Conservation (phyloP, 2,113 vertebrate species). For the Coptodon bakossiorum region DNA sequence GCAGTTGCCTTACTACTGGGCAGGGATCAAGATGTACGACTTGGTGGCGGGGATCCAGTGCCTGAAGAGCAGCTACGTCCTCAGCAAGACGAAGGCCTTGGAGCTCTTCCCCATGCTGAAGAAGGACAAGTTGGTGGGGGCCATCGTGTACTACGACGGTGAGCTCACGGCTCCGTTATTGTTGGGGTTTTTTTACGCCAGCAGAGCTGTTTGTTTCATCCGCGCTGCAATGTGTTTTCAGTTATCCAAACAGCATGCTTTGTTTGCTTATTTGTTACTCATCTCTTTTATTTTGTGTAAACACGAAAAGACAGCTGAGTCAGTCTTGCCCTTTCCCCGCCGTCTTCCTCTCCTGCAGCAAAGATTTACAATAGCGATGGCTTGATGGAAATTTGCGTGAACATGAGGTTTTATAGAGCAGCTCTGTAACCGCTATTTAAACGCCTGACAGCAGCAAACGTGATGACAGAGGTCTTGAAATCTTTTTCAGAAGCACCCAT, state of each 20-base stretch:
- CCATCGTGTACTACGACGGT: conserved; percentile 98
- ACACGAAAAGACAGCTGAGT: neutral
- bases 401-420: neutral
- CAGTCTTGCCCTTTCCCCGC: neutral
- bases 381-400: neutral
- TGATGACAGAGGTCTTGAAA: neutral
- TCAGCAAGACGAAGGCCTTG: conserved; percentile 87
- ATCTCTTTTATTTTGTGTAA: conserved; percentile 5
- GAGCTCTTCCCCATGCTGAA: conserved; percentile 96
- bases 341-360: neutral
- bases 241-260: neutral
- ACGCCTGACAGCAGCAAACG: neutral
- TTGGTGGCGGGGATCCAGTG: conserved; percentile 89
- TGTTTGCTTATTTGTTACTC: neutral
- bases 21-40: conserved; percentile 95
- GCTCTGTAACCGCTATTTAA: neutral
- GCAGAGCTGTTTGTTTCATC: neutral
- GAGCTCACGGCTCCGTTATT: conserved; percentile 18
- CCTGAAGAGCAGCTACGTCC: conserved; percentile 91
- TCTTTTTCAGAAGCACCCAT: neutral
- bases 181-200: rapidly evolving
- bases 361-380: neutral
- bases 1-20: conserved; percentile 98
- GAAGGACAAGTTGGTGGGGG: conserved; percentile 88
- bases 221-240: neutral